These are phyloP conservation scores for Phalera bucephala DNA, from an alignment of 2,888 invertebrate species.

Conservation along the genomic window DNA sequence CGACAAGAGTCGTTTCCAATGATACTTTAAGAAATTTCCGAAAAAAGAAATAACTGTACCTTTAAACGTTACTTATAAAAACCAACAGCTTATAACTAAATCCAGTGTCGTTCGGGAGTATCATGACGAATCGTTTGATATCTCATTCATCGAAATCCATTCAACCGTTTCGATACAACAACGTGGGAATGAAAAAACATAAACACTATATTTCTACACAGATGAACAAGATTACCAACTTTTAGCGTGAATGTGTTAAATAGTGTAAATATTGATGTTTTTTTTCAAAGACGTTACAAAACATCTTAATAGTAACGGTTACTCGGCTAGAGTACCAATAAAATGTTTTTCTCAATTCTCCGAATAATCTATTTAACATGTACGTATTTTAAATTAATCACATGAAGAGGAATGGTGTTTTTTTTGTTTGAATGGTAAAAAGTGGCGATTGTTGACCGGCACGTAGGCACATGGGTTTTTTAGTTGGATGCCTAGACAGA, in stretches of 20 bases:
- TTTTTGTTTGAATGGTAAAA: constrained; percentile 25
- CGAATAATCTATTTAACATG: constrained; percentile 10
- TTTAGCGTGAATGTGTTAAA: constrained; percentile 27
- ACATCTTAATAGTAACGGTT: constrained; percentile 21
- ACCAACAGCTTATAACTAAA: constrained; percentile 5
- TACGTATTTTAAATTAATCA: constrained; percentile 30
- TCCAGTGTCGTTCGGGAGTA: constrained; percentile 9
- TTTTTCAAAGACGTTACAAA: constrained; percentile 8
- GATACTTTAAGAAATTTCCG: constrained; percentile 12
- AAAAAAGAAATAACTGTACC: constrained; percentile 15
- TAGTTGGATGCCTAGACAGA: constrained; percentile 24
- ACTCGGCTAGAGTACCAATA: constrained; percentile 20
- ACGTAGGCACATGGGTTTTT: constrained; percentile 30
- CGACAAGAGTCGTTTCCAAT: constrained; percentile 4
- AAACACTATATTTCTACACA: constrained; percentile 6
- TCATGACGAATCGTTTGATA: constrained; percentile 28
- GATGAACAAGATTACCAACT: constrained; percentile 16
- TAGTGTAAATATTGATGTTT: constrained; percentile 20
- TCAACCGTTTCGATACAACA: constrained; percentile 19
- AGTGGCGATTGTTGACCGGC: constrained; percentile 20
- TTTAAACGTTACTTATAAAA: constrained; percentile 10
- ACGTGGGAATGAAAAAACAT: constrained; percentile 25
- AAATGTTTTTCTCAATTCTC: constrained; percentile 12
- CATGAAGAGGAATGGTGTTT: constrained; percentile 13
- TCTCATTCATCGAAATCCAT: constrained; percentile 29